phyloP scores from a whole-genome alignment of 2,797 vertebrate genomes.

The Danio albolineatus region DNA sequence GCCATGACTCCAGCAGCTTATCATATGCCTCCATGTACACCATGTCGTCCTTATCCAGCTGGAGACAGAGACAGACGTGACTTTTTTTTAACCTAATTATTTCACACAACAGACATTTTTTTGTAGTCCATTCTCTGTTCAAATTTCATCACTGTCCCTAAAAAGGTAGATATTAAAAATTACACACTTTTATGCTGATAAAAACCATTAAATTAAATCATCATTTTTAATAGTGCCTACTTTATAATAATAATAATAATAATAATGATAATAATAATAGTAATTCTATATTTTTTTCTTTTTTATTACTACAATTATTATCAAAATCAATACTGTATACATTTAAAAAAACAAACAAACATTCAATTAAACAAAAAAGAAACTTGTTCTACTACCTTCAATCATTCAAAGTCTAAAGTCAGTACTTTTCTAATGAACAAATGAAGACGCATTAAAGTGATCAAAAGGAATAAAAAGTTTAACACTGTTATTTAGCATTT shows the following conservation, averaged over 20 bases:
- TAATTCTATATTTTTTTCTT: too few relatives aligned
- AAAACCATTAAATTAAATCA: background rate
- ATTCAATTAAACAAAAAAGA: too few relatives aligned
- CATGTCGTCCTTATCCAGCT: constrained; percentile 99
- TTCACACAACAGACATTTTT: background rate
- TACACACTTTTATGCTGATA: background rate
- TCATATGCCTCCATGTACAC: constrained; percentile 99
- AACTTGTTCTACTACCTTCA: too few relatives aligned
- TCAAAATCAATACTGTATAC: too few relatives aligned
- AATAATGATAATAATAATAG: background rate
- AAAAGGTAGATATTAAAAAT: too few relatives aligned
- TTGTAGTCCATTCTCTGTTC: background rate
- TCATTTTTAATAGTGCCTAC: background rate
- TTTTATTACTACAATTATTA: too few relatives aligned
- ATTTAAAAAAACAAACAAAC: too few relatives aligned
- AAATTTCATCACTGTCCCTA: background rate
- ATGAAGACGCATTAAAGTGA: background rate
- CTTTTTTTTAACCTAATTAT: background rate
- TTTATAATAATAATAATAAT: background rate
- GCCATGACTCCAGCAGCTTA: constrained; percentile 96
- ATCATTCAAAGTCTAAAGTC: too few relatives aligned
- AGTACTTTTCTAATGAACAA: too few relatives aligned
- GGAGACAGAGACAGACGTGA: background rate
- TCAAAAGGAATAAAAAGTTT: background rate
- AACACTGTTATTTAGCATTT: too few relatives aligned